Evolutionary conservation across 2,888 invertebrate species (phyloP), one percentile per base, ranked within the genome.

Genomic region (Blastobasis adustella): DNA sequence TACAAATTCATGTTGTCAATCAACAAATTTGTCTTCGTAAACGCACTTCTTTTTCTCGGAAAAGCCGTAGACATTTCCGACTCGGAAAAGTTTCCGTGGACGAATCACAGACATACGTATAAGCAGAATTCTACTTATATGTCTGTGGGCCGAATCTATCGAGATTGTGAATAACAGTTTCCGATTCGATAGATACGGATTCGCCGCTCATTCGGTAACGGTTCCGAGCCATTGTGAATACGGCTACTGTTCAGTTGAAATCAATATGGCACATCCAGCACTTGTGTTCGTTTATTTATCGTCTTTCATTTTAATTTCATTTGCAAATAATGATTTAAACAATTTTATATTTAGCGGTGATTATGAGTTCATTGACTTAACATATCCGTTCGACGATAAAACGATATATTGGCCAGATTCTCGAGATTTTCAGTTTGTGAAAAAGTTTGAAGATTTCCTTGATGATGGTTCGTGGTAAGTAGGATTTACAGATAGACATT

Each of bases 211-310:
- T n/a, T n/a, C n/a, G n/a, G n/a, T n/a, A n/a, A n/a, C n/a, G n/a
- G n/a, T n/a, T n/a, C n/a, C n/a, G n/a, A n/a, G n/a, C n/a, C n/a
- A n/a, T n/a, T n/a, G n/a, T n/a, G n/a, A n/a, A n/a, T n/a, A n/a
- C n/a, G n/a, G n/a, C n/a, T n/a, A n/a, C n/a, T n/a, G 23, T 23
- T 23, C 49, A 60, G 57, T 63, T 37, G 47, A 6, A 46, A 52
- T 47, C 59, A 52, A 54, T 51, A 76, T 76, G 75, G 61, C 60
- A n/a, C 10, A 41, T 37, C 8, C 49, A 51, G 39, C 49, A 50
- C 53, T 62, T 49, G 63, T 55, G 53, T 63, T 63, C 45, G 40
- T 52, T 7, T 49, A 37, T 50, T 44, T 63, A 6, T 45, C 53
- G 10, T 42, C 45, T 57, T 51, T 58, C 43, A 44, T 61, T 5